Conservation (phyloP, 2,888 invertebrate species). For the Drosophila pullipes region DNA sequence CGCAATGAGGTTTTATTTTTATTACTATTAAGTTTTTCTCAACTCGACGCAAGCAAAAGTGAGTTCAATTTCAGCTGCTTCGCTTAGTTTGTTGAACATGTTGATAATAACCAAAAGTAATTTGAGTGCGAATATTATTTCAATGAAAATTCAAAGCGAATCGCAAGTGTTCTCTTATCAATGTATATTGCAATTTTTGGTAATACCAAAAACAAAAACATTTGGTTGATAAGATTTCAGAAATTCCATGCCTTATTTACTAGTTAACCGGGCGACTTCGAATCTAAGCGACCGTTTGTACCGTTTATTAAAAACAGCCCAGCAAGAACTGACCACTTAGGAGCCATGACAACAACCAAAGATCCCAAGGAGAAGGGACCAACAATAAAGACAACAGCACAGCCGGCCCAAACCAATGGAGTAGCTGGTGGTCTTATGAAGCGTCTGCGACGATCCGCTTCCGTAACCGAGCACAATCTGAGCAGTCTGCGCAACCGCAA, state of each 20-base stretch:
- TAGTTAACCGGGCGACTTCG: background rate
- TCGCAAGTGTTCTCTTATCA: conserved; percentile 46
- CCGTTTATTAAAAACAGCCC: conserved; percentile 10
- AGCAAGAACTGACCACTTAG: conserved; percentile 9
- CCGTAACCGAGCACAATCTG: conserved; percentile 80
- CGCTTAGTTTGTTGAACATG: conserved; percentile 13
- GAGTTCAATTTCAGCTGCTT: conserved; percentile 22
- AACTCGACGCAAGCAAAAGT: conserved; percentile 13
- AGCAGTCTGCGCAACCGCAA: conserved; percentile 77
- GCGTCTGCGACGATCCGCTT: conserved; percentile 78
- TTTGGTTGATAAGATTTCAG: conserved; percentile 51
- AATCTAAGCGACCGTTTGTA: conserved; percentile 28
- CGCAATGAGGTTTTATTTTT: conserved; percentile 31
- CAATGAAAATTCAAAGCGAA: conserved; percentile 23
- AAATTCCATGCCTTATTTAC: conserved; percentile 25
- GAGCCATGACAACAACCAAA: conserved; percentile 65
- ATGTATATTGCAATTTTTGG: conserved; percentile 34
- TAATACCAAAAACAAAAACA: conserved; percentile 28
- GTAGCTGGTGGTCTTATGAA: conserved; percentile 67
- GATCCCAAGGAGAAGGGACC: conserved; percentile 59
- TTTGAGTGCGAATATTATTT: background rate
- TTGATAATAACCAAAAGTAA: conserved; percentile 15
- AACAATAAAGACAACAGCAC: conserved; percentile 12
- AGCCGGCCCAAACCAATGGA: conserved; percentile 46
- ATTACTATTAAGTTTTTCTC: conserved; percentile 16